These are phyloP conservation scores for Colaptes auratus DNA, from an alignment of 2,113 vertebrate species.

Conservation along the genomic window DNA sequence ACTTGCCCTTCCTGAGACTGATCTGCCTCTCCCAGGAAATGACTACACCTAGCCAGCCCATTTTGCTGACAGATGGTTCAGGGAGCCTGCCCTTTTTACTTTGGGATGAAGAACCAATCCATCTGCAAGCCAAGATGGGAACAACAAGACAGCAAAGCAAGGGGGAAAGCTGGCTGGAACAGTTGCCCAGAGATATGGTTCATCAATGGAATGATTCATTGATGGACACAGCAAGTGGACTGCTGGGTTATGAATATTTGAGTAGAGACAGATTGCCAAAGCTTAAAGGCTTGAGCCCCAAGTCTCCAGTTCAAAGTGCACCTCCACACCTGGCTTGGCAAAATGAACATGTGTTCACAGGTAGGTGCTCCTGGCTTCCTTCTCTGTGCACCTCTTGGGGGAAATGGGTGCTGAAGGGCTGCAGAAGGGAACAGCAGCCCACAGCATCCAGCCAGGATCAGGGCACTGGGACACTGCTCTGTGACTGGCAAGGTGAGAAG, in stretches of 20 bases:
- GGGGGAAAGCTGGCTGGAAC: not conserved
- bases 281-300: not conserved
- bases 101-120: not conserved
- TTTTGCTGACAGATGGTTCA: not conserved
- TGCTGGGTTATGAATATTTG: not conserved
- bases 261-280: not conserved
- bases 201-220: not conserved
- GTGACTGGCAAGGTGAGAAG: not conserved
- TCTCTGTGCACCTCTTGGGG: not conserved
- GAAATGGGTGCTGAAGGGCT: not conserved
- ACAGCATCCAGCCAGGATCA: not conserved
- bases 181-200: no score
- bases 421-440: not conserved
- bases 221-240: not conserved
- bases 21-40: not conserved
- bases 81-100: not conserved
- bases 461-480: rapidly evolving
- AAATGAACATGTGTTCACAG: not conserved
- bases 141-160: not conserved
- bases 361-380: not conserved
- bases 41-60: not conserved
- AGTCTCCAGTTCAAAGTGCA: not conserved
- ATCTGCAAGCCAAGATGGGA: not conserved
- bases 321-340: not conserved
- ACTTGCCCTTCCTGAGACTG: not conserved